These are phyloP conservation scores for Smithornis capensis DNA, from an alignment of 2,113 vertebrate species.

Conservation along the genomic window DNA sequence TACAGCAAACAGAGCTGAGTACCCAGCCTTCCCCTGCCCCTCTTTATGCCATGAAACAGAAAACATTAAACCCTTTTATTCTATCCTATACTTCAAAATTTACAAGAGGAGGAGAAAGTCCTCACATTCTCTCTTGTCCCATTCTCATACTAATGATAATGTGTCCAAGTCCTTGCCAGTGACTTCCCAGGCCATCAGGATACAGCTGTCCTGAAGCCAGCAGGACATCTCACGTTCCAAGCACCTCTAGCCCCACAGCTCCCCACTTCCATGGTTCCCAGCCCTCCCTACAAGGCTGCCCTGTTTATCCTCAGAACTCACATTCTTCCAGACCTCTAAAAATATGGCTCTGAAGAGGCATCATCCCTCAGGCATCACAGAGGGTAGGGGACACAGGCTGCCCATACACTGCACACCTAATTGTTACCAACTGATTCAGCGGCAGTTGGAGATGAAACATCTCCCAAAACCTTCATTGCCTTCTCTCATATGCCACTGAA, in stretches of 20 bases:
- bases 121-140: neutral
- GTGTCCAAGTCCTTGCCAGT: neutral
- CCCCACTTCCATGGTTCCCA: neutral
- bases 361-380: neutral
- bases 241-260: neutral
- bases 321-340: neutral
- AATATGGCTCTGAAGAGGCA: neutral
- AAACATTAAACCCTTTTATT: neutral
- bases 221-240: neutral
- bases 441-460: neutral
- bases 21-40: neutral
- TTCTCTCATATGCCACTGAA: neutral
- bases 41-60: neutral
- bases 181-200: neutral
- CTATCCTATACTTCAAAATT: neutral
- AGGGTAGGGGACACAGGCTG: neutral
- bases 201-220: fast-evolving
- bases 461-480: neutral
- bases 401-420: neutral
- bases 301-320: neutral
- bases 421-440: neutral
- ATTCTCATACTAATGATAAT: neutral
- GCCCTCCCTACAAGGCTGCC: neutral
- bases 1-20: neutral
- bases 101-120: neutral